Base-by-base conservation (phyloP, 2,888 invertebrate species). In the Ennomos fuscantarius region DNA sequence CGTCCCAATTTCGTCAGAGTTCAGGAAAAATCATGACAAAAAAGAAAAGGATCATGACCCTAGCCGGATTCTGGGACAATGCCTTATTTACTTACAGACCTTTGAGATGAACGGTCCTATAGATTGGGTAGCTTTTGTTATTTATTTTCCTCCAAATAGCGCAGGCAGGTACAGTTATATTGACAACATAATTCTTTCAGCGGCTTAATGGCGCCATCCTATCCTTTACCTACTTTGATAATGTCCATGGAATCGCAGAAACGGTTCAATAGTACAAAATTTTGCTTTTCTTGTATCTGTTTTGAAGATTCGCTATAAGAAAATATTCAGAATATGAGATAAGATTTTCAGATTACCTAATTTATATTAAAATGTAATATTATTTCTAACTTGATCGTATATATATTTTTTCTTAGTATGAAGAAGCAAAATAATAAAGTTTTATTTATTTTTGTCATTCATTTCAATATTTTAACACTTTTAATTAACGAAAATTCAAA, bases 11-110 rank as follows among this genome's bases (percentile, higher is more conserved):
- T 50, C 60, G 54, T 55, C 53, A 54, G 61, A 62, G 65, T 66
- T 62, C 60, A 56, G 62, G 55, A 64, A 72, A 68, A 68, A 65
- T 63, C 50, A 62, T 65, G 60, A 57, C 64, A 62, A 52, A 66
- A 57, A 67, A 64, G 53, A 60, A 48, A 47, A 63, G 54, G 60
- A 64, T 62, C 57, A 62, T 61, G 59, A 51, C 57, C 50, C 47
- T 54, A 55, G 56, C 55, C 47, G 62, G 58, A 59, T 64, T 65
- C 62, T 44, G 58, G 61, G 51, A 54, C 58, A 61, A 60, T 61
- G 55, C 54, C 45, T 59, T 61, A 64, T 60, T 61, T 58, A 65
- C 58, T 54, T 48, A 57, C 56, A 53, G 53, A 63, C 62, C 64
- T 65, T 62, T 62, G 55, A 55, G 60, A 55, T 57, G 57, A 51